Conservation (phyloP, 1,140 invertebrate genomes). For the Saccostrea cuccullata region DNA sequence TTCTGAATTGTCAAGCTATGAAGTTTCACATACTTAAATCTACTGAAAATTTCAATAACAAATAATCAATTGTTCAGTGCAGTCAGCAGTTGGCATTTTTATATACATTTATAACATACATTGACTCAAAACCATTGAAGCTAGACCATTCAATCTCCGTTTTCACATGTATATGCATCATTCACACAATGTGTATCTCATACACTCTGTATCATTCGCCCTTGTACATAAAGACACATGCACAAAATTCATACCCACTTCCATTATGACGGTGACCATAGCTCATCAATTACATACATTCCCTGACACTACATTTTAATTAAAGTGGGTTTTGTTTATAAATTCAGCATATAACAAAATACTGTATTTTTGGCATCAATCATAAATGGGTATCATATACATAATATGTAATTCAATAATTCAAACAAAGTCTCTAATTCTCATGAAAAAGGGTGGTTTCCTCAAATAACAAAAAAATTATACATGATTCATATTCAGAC, state of each 20-base stretch:
- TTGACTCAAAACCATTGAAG: background rate
- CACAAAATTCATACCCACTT: background rate
- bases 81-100: background rate
- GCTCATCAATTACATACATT: background rate
- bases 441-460: slow-evolving; percentile 13
- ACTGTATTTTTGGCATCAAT: slow-evolving; percentile 33
- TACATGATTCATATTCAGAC: slow-evolving; percentile 14
- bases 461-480: background rate
- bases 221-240: background rate
- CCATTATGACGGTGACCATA: background rate
- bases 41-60: slow-evolving; percentile 29
- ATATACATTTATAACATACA: background rate
- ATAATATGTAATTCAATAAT: background rate
- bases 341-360: slow-evolving; percentile 30
- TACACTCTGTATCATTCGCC: background rate
- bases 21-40: slow-evolving; percentile 18
- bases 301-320: background rate
- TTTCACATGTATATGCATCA: background rate
- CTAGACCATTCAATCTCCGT: background rate
- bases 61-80: background rate
- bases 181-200: background rate
- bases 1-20: slow-evolving; percentile 30
- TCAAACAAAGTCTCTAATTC: slow-evolving; percentile 30
- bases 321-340: slow-evolving; percentile 6
- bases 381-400: slow-evolving; percentile 2